phyloP scores from a whole-genome alignment of 2,113 vertebrate species.

The Myrmecophaga tridactyla region DNA sequence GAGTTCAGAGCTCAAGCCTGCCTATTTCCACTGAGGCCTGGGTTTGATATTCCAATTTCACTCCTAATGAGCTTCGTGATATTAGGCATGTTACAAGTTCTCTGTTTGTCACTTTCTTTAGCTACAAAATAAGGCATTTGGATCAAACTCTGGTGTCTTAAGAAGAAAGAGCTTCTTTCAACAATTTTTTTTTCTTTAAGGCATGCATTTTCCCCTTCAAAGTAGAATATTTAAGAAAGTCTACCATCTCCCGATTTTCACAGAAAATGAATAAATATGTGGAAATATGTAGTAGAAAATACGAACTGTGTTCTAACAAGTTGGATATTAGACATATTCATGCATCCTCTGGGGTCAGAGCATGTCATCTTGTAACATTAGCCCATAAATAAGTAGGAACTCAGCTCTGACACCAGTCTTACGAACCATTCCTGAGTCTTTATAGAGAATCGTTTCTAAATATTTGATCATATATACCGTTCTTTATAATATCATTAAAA shows the following conservation, averaged over 20 bases:
- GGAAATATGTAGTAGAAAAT: too few species aligned
- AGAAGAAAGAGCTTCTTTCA: background rate
- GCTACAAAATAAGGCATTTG: background rate
- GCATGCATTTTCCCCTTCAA: background rate
- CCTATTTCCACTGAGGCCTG: background rate
- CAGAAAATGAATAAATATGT: background rate
- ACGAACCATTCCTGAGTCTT: fast-evolving
- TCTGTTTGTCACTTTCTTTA: background rate
- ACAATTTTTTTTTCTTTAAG: background rate
- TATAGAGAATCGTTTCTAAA: background rate
- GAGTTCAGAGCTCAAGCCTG: background rate
- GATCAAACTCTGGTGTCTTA: background rate
- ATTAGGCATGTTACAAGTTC: background rate
- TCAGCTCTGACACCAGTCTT: background rate
- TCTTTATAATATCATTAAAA: background rate
- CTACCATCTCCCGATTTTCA: background rate
- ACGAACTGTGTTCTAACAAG: background rate
- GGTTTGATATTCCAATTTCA: fast-evolving
- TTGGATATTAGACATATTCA: fast-evolving
- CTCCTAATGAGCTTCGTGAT: background rate
- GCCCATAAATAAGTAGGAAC: fast-evolving
- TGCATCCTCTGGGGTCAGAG: background rate
- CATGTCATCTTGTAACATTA: background rate
- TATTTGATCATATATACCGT: fast-evolving
- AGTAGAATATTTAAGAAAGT: background rate